Conservation (phyloP, 2,888 invertebrate species). For the Neoscelio sp. region DNA sequence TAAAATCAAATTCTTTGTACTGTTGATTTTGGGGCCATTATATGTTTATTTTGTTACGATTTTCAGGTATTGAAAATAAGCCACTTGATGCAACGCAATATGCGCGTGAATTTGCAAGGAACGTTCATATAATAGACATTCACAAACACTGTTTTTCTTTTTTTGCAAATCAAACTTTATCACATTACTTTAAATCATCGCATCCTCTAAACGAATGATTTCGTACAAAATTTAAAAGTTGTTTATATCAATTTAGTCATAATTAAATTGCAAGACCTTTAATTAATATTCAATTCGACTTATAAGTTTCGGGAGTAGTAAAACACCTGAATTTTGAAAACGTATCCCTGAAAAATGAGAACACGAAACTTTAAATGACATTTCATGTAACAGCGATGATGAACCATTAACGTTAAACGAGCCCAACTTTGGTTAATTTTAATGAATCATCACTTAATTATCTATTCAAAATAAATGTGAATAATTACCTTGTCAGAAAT, state of each 20-base stretch:
- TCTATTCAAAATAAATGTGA: background rate
- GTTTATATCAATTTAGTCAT: slow-evolving; percentile 65
- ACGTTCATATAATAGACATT: slow-evolving; percentile 52
- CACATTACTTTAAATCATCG: no score
- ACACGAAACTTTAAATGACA: background rate
- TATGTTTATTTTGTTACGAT: no score
- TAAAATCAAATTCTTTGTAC: no score
- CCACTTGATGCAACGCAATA: slow-evolving; percentile 53
- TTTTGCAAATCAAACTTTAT: background rate
- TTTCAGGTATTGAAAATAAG: background rate
- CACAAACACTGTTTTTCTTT: no score
- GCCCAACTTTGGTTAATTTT: slow-evolving; percentile 63
- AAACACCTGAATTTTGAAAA: slow-evolving; percentile 46
- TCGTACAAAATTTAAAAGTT: slow-evolving; percentile 54
- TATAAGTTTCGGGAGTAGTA: slow-evolving; percentile 12
- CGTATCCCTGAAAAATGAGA: slow-evolving; percentile 66
- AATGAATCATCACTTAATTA: background rate
- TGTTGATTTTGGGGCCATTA: no score
- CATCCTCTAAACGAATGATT: slow-evolving; percentile 38
- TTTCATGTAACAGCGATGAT: no score
- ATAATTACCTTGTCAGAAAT: background rate
- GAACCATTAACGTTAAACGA: slow-evolving; percentile 61
- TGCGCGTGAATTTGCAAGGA: slow-evolving; percentile 63
- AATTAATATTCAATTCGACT: slow-evolving; percentile 31
- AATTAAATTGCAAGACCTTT: slow-evolving; percentile 47